phyloP scores from a whole-genome alignment of 2,113 vertebrate species.

The Todiramphus chloris region DNA sequence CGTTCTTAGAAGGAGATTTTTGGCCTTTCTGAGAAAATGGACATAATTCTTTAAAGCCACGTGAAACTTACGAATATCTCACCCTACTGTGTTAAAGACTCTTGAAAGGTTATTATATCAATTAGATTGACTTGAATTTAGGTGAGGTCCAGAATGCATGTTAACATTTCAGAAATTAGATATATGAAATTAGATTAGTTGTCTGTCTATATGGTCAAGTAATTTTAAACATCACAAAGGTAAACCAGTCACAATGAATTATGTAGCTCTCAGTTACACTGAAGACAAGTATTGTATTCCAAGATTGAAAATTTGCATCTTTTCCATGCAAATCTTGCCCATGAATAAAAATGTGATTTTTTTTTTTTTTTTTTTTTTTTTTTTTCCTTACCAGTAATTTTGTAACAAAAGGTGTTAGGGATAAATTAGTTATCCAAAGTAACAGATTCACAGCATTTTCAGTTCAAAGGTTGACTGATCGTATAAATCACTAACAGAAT shows the following conservation, averaged over 20 bases:
- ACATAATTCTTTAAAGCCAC: not conserved
- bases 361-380: not conserved
- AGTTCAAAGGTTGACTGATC: not conserved
- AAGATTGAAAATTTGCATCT: not conserved
- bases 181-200: not conserved
- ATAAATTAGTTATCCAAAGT: not conserved
- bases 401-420: not conserved
- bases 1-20: not conserved
- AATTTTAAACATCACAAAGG: not conserved
- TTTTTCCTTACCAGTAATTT: not conserved
- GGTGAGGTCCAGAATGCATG: not conserved
- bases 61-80: not conserved
- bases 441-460: not conserved
- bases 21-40: not conserved
- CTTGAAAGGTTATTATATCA: not conserved
- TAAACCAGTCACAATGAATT: not conserved
- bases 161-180: not conserved
- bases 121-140: not conserved
- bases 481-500: not conserved
- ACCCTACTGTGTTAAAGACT: not conserved
- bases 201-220: not conserved
- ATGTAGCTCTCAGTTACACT: not conserved
- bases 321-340: not conserved
- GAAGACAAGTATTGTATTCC: not conserved
- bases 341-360: not conserved